Base-by-base conservation (phyloP, 2,888 invertebrate genomes). In the Alcis repandata region DNA sequence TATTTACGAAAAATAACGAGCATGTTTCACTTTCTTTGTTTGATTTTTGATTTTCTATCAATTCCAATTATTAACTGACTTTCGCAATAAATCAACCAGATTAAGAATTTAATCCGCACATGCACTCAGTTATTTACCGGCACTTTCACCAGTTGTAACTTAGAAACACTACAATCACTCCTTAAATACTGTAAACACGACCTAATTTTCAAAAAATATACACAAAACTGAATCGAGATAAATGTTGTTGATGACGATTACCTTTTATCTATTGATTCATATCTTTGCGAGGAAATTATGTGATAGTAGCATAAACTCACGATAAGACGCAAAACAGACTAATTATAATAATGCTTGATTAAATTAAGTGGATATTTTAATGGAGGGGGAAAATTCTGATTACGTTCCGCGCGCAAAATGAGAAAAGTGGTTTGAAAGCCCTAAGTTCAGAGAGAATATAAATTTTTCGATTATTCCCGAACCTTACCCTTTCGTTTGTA, bases 271-370 rank as follows among this genome's bases (percentile, higher is more conserved):
- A 81, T 81, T 76, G 84, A 88, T 87, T 84, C 69, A 76, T 90
- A 91, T 90, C 89, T 82, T 77, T 77, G 81, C 78, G 69, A 80
- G 85, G 86, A 90, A 90, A 85, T 84, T 75, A 74, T 71, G 19
- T 45, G 71, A 71, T 71, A 71, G 27, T 41, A 61, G 60, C 56
- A 60, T 67, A 67, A 69, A 63, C 41, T 38, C 7, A 9, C 36
- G 71, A 69, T 71, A 69, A 69, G 32, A 33, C 36, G 46, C 20
- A 61, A 54, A 56, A 60, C 49, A 59, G 52, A 56, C 57, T 22
- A 65, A 65, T 65, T 65, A 65, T 65, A 43, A 60, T 59, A 56
- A 51, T 60, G n/a, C 27, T 38, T 51, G 27, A 27, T 49, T 52
- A 57, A 45, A 38, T 43, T 15, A 22, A 52, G 15, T 51, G 32